phyloP scores from a whole-genome alignment of 2,888 invertebrate species.

The Acheta domesticus region DNA sequence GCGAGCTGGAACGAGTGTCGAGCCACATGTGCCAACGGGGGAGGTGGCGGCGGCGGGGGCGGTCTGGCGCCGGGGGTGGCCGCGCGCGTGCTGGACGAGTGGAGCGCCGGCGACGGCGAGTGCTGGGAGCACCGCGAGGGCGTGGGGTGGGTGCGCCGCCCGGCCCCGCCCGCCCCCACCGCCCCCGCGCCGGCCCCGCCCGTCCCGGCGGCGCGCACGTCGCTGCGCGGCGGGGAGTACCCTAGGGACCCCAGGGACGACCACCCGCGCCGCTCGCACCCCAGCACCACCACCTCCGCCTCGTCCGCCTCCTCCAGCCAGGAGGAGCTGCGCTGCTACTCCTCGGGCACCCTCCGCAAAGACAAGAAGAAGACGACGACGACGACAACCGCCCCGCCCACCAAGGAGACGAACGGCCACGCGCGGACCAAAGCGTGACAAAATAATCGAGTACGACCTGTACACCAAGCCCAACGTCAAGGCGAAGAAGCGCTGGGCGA shows the following conservation, averaged over 20 bases:
- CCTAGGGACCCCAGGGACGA: slow-evolving; percentile 30
- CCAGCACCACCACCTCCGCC: slow-evolving; percentile 24
- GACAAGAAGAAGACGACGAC: background rate
- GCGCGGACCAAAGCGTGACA: too few relatives aligned
- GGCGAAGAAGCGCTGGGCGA: background rate
- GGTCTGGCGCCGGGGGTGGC: slow-evolving; percentile 23
- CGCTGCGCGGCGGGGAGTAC: slow-evolving; percentile 29
- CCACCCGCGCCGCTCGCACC: slow-evolving; percentile 32
- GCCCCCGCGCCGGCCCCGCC: background rate
- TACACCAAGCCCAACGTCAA: background rate
- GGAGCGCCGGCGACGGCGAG: background rate
- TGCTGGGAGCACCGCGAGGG: background rate
- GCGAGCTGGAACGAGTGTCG: slow-evolving; percentile 60
- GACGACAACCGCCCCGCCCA: too few relatives aligned
- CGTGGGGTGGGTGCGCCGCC: background rate
- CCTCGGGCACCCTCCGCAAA: background rate
- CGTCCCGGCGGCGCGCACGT: background rate
- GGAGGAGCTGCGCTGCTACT: background rate
- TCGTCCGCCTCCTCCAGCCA: background rate
- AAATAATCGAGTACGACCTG: background rate
- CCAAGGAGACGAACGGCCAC: too few relatives aligned
- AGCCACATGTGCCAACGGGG: slow-evolving; percentile 53
- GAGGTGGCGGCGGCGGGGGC: slow-evolving; percentile 44
- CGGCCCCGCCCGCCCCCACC: background rate
- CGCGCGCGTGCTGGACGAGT: background rate